Conservation (phyloP, 2,113 vertebrate genomes). For the Sminthopsis crassicaudata region DNA sequence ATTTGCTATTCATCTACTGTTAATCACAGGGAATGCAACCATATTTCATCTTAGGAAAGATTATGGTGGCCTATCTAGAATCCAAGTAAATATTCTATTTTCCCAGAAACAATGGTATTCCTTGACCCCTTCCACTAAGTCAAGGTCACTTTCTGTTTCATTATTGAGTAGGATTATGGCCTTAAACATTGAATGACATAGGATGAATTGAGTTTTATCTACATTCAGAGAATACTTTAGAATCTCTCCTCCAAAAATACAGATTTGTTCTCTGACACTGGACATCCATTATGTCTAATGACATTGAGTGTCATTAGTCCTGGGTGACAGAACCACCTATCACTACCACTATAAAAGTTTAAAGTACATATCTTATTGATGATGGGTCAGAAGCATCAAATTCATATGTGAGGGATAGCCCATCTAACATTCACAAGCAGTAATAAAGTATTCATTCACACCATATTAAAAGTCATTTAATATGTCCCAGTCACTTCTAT, state of each 20-base stretch:
- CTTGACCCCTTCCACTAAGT: neutral
- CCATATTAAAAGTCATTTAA: slow-evolving; percentile 66
- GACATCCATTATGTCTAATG: neutral
- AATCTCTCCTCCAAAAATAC: neutral
- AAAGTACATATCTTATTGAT: slow-evolving; percentile 66
- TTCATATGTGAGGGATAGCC: slow-evolving; percentile 13
- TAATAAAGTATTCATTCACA: slow-evolving; percentile 49
- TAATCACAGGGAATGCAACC: neutral
- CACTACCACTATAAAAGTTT: slow-evolving; percentile 49
- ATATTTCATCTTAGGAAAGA: neutral
- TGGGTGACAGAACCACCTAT: neutral
- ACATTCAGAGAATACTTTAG: neutral
- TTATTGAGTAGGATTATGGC: neutral
- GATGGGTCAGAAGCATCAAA: slow-evolving; percentile 66
- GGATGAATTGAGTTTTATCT: neutral
- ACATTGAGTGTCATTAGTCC: neutral
- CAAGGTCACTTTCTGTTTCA: neutral
- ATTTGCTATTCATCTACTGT: neutral
- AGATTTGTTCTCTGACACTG: neutral
- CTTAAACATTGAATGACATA: neutral
- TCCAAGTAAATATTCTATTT: neutral
- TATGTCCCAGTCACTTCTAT: slow-evolving; percentile 59
- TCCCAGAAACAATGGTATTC: neutral
- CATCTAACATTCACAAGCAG: slow-evolving; percentile 53
- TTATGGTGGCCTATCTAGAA: neutral